A percentile compares a stretch with the other conserved stretches of the same genome.
phyloP scores from a whole-genome alignment of 1,140 invertebrate species.

The Mycetomoellerius zeteki region DNA sequence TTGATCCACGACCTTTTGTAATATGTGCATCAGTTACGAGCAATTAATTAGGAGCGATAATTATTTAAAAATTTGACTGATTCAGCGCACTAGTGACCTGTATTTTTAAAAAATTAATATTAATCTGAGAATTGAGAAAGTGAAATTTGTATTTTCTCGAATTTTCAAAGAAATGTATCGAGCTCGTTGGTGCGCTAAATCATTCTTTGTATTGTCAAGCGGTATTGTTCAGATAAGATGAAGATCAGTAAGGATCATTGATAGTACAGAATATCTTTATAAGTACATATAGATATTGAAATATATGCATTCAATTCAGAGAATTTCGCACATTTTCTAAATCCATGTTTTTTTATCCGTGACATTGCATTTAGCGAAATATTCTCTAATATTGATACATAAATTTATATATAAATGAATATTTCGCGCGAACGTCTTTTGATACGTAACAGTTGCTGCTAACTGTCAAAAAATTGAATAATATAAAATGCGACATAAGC shows the following conservation, averaged over 20 bases:
- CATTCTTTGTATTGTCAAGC: background rate
- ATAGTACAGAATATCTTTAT: background rate
- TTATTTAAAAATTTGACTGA: constrained; percentile 5
- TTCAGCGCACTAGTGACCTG: background rate
- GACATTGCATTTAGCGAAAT: constrained; percentile 25
- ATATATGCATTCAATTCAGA: background rate
- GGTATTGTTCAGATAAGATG: background rate
- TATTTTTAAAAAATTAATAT: background rate
- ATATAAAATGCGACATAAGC: background rate
- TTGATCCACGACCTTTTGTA: background rate
- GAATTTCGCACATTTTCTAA: background rate
- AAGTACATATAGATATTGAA: background rate
- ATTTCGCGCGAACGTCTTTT: background rate
- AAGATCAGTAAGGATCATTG: background rate
- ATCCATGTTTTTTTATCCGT: background rate
- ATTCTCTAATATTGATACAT: constrained; percentile 11
- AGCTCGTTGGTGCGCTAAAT: background rate
- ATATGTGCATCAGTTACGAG: background rate
- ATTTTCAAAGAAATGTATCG: background rate
- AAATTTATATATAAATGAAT: constrained; percentile 7
- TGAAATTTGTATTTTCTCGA: background rate
- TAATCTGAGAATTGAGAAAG: background rate
- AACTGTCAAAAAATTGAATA: background rate
- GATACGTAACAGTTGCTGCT: background rate
- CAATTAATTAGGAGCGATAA: background rate